A percentile compares a stretch with the other conserved stretches of the same genome.
phyloP scores from a whole-genome alignment of 2,888 invertebrate genomes.

The Himalopsyche kuldschensis region DNA sequence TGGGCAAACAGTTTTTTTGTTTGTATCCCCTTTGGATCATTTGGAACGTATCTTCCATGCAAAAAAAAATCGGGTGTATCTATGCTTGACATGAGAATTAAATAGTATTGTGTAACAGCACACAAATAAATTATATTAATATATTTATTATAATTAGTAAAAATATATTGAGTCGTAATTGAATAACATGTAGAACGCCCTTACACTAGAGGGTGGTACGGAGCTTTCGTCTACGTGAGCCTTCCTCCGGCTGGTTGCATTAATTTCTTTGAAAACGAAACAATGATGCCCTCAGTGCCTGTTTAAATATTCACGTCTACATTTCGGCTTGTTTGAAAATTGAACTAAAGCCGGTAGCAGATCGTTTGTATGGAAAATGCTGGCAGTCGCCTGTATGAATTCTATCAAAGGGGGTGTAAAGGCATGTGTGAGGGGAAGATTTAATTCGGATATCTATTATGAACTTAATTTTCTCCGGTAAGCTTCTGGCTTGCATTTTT shows the following conservation, averaged over 20 bases:
- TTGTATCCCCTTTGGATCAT: too few relatives aligned
- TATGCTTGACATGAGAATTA: too few relatives aligned
- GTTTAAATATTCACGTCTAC: slow-evolving; percentile 1
- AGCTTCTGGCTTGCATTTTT: too few relatives aligned
- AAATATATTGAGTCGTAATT: background rate
- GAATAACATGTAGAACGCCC: background rate
- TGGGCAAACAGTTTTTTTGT: too few relatives aligned
- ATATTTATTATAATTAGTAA: too few relatives aligned
- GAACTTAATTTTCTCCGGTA: too few relatives aligned
- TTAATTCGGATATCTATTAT: background rate
- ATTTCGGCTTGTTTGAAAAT: background rate
- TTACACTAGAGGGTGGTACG: background rate
- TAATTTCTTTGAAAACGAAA: slow-evolving; percentile 1
- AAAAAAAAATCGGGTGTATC: too few relatives aligned
- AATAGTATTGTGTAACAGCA: too few relatives aligned
- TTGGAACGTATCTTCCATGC: too few relatives aligned
- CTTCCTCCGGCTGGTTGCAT: background rate
- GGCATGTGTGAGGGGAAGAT: background rate
- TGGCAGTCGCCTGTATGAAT: background rate
- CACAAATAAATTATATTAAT: too few relatives aligned
- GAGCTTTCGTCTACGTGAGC: background rate
- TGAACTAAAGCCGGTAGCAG: background rate
- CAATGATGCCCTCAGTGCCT: slow-evolving; percentile 1
- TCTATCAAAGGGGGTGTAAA: background rate
- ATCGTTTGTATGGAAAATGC: background rate